Conservation (phyloP, 2,113 vertebrate species). For the Xenopus tropicalis region DNA sequence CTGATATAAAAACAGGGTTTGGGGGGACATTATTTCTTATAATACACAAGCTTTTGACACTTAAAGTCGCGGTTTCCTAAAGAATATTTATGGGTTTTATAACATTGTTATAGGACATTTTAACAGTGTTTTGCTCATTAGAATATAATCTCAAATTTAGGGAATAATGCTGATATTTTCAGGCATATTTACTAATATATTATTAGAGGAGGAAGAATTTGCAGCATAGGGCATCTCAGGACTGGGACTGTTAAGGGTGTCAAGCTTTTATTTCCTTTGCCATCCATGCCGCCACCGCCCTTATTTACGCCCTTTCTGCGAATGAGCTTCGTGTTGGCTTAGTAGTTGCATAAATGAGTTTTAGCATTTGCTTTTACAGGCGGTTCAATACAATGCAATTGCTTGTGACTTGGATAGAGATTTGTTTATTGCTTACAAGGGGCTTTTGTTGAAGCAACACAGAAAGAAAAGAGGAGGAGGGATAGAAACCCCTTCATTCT, state of each 20-base stretch:
- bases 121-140: too few species aligned
- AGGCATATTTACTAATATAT: too few species aligned
- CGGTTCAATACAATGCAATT: slow-evolving; percentile 49
- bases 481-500: slow-evolving; percentile 56
- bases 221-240: not conserved
- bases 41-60: too few species aligned
- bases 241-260: not conserved
- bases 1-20: too few species aligned
- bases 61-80: too few species aligned
- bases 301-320: too few species aligned
- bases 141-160: too few species aligned
- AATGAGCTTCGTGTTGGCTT: not conserved
- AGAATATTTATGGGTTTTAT: too few species aligned
- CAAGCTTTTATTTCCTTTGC: not conserved
- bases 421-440: slow-evolving; percentile 57
- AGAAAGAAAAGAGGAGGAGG: not conserved
- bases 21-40: too few species aligned
- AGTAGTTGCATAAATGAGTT: slow-evolving; percentile 18
- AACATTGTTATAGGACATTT: too few species aligned
- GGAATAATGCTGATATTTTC: too few species aligned
- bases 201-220: not conserved
- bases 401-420: slow-evolving; percentile 50
- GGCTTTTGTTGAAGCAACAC: slow-evolving; percentile 54
- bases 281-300: not conserved
- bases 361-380: slow-evolving; percentile 5